Evolutionary conservation across 2,113 vertebrate species (phyloP).

Genomic region (Gracilinanus agilis): DNA sequence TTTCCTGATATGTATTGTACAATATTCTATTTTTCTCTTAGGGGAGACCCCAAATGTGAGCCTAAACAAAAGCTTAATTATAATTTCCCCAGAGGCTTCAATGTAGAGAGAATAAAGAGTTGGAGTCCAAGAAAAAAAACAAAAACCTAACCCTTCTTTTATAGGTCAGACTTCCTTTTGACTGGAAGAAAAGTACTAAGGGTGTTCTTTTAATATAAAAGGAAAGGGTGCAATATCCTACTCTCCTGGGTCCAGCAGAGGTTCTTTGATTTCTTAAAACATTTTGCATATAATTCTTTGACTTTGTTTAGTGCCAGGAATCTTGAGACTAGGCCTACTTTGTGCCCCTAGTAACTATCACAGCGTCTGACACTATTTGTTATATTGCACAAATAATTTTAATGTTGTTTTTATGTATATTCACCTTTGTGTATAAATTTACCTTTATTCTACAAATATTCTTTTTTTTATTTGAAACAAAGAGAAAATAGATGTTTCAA

Average conservation of each 20-base stretch:
- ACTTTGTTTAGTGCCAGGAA: neutral
- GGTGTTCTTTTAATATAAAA: neutral
- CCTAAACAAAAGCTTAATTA: neutral
- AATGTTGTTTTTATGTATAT: neutral
- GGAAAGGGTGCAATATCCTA: neutral
- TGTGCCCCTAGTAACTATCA: neutral
- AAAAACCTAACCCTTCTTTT: neutral
- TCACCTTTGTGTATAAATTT: neutral
- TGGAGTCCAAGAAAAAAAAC: neutral
- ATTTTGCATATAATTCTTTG: neutral
- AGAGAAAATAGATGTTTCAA: neutral
- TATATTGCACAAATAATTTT: neutral
- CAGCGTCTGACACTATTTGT: neutral
- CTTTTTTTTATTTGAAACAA: neutral
- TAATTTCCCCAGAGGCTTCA: neutral
- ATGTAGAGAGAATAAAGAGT: neutral
- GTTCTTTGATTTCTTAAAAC: neutral
- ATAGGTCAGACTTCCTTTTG: neutral
- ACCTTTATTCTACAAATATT: neutral
- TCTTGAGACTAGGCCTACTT: neutral
- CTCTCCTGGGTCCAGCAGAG: neutral
- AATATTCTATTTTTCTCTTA: too few species aligned
- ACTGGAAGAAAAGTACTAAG: neutral
- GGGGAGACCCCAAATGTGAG: neutral
- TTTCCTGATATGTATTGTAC: too few species aligned